Conservation (phyloP, 35 echinoderm and acorn worm species). For the Chiridota heheva region DNA sequence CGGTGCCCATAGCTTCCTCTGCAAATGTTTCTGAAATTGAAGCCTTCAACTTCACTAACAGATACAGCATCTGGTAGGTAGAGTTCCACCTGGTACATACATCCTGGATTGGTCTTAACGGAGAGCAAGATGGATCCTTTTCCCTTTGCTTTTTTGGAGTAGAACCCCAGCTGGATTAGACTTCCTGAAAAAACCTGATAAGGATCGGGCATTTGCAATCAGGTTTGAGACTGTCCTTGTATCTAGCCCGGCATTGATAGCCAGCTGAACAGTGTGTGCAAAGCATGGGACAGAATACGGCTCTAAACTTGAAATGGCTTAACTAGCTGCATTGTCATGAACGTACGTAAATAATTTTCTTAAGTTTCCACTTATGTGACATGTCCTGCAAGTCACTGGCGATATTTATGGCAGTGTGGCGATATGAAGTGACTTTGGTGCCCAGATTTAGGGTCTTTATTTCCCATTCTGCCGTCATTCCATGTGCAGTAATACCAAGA, state of each 20-base stretch:
- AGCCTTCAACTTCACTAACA: neutral
- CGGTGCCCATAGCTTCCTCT: neutral
- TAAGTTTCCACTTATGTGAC: neutral
- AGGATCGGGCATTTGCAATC: neutral
- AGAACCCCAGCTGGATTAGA: slow-evolving; percentile 16
- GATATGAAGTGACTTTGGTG: neutral
- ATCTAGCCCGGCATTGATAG: slow-evolving; percentile 10
- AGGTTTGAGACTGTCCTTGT: neutral
- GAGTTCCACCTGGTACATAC: slow-evolving; percentile 1
- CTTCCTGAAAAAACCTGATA: slow-evolving; percentile 4
- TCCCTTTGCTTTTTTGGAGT: slow-evolving; percentile 13
- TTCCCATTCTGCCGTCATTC: slow-evolving; percentile 14
- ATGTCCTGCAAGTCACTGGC: slow-evolving; percentile 2
- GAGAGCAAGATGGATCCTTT: neutral
- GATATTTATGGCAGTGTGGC: slow-evolving; percentile 16
- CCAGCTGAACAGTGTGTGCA: neutral
- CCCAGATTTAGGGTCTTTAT: neutral
- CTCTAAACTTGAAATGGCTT: slow-evolving; percentile 5
- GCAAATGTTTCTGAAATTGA: neutral
- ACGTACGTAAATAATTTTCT: too few species aligned
- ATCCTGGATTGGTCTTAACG: slow-evolving; percentile 2
- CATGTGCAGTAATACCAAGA: slow-evolving; percentile 10
- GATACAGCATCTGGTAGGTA: slow-evolving; percentile 1
- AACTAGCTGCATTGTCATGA: too few species aligned
- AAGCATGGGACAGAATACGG: neutral